A percentile compares a stretch with the other conserved stretches of the same genome.
Evolutionary conservation across 1,140 invertebrate species (phyloP).

Genomic region (Drosophila sucinea): DNA sequence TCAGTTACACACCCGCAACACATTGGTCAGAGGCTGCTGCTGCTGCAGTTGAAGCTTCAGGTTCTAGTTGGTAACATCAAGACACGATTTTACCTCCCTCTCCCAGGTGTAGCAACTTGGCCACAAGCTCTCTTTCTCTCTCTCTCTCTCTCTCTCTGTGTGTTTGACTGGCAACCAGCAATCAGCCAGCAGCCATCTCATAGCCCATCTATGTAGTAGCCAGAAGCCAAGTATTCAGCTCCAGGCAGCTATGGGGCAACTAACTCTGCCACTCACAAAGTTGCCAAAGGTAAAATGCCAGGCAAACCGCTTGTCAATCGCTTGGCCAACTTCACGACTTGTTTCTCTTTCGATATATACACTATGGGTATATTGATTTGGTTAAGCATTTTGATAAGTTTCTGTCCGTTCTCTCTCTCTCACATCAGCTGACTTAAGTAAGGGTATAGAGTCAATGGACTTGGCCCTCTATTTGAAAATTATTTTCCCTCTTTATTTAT

Average conservation of each 20-base stretch:
- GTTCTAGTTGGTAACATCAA: conserved; percentile 21
- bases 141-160: too few species aligned
- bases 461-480: too few species aligned
- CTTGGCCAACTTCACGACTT: conserved; percentile 54
- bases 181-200: background rate
- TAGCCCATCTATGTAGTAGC: background rate
- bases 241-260: conserved; percentile 3
- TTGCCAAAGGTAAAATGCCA: conserved; percentile 24
- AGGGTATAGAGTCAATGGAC: too few species aligned
- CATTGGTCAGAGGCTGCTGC: conserved; percentile 19
- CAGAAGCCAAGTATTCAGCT: conserved; percentile 7
- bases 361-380: background rate
- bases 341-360: conserved; percentile 27
- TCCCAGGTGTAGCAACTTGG: conserved; percentile 1
- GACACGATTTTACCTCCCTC: conserved; percentile 11
- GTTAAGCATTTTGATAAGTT: background rate
- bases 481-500: conserved; percentile 30
- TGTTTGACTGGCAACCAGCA: background rate
- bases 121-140: background rate
- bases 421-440: too few species aligned
- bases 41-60: background rate
- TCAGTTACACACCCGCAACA: conserved; percentile 57
- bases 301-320: conserved; percentile 72
- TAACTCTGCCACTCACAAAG: conserved; percentile 15
- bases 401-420: background rate